Evolutionary conservation across 37 sponge, comb jelly and placozoan genomes (phyloP), one percentile per base, ranked within the genome.

Genomic region (Ianthella basta): DNA sequence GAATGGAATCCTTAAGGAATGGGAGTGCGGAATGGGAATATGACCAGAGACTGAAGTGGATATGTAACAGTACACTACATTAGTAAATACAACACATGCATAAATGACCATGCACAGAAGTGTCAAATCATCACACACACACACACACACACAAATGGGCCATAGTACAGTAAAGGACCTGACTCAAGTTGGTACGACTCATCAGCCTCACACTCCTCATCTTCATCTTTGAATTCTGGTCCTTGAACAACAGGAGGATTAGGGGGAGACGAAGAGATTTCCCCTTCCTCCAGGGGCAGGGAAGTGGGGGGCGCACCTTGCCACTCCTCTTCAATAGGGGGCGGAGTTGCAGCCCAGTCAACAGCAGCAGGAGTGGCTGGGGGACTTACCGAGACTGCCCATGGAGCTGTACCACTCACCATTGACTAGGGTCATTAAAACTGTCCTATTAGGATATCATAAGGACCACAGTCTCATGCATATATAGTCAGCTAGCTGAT

Each of bases 51-150:
- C n/a, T n/a, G n/a, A n/a, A n/a, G n/a, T n/a, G n/a, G n/a, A n/a
- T n/a, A n/a, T n/a, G n/a, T n/a, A n/a, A n/a, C n/a, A n/a, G n/a
- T n/a, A n/a, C n/a, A n/a, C n/a, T n/a, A n/a, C n/a, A n/a, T n/a
- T n/a, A n/a, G n/a, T n/a, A n/a, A n/a, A n/a, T n/a, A n/a, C n/a
- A n/a, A 64, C 66, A 64, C 66, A 64, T 30, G 27, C 66, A 16
- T 30, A 64, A n/a, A n/a, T n/a, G n/a, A n/a, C n/a, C n/a, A n/a
- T n/a, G n/a, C n/a, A n/a, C n/a, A n/a, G n/a, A n/a, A n/a, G n/a
- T n/a, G n/a, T n/a, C n/a, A n/a, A n/a, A n/a, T n/a, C n/a, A 24
- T 29, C 66, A 64, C 66, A 64, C 66, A 64, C 66, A 64, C 66
- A 64, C 66, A 64, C 66, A 64, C 66, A 64, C 66, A 64, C 66